Conservation (phyloP, 2,113 vertebrate genomes). For the Spermophilus dauricus region DNA sequence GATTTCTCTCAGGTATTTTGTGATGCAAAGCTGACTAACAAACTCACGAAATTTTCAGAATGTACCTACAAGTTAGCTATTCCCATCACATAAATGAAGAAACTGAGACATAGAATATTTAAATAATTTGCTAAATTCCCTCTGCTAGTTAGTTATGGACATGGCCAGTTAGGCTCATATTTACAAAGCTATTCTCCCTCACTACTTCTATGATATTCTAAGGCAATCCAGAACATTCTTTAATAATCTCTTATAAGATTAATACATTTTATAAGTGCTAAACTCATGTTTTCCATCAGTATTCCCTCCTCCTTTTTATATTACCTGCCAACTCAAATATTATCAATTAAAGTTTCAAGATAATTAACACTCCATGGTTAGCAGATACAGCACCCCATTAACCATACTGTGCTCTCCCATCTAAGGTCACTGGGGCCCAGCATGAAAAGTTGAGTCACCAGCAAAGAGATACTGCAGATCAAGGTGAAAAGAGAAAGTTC, state of each 20-base stretch:
- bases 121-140: neutral
- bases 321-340: neutral
- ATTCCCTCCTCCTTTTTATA: neutral
- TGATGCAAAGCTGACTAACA: neutral
- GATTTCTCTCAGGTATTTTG: neutral
- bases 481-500: neutral
- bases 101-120: neutral
- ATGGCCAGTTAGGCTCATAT: neutral
- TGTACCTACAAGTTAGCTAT: neutral
- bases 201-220: neutral
- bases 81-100: neutral
- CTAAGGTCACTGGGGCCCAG: neutral
- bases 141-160: neutral
- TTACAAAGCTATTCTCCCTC: neutral
- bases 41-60: neutral
- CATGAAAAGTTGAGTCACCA: neutral
- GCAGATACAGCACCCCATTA: neutral
- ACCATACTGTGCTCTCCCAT: neutral
- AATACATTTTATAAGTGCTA: neutral
- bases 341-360: slow-evolving; percentile 4
- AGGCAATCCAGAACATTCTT: neutral
- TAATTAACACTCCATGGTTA: neutral
- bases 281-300: neutral
- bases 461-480: neutral
- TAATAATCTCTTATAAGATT: neutral